Base-by-base conservation (phyloP, 2,113 vertebrate species). In the Coptodon bakossiorum region DNA sequence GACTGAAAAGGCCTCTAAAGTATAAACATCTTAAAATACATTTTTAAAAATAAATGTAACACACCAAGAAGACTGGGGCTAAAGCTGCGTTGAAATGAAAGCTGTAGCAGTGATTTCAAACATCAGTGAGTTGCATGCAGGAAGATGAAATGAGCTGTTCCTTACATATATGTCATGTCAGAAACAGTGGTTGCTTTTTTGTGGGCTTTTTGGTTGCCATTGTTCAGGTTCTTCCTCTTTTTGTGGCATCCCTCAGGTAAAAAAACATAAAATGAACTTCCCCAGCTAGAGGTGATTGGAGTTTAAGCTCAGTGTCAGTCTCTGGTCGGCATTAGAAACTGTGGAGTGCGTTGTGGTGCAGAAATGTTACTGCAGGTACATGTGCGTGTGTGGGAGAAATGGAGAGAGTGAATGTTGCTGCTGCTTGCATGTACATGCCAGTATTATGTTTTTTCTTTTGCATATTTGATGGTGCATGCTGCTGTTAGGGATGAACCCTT, bases 51-150 rank as follows among this genome's bases (percentile, higher is more conserved):
- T 16, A 71, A 43, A 71, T 71, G 66, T 71, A 24, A 0, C 38
- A 3, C 13, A 71, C 38, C 38, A 16, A 43, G n/a, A 71, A 1
- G 66, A 24, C n/a, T 0, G 36, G 66, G 3, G n/a, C 2, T 0
- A 71, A 43, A 43, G 66, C 12, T 0, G n/a, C 2, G 0, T 24
- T 43, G 40, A 73, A 27, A 48, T 48, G 0, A 29, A 76, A 29
- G 24, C 71, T 3, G 43, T 48, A 19, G 71, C 40, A 48, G 43
- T 29, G 43, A 16, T 71, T 76, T 17, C 16, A 29, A 19, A 76
- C 43, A 76, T 48, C 71, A 19, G 40, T 29, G 8, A 48, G 16
- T 6, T 45, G 13, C 4, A 5, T 27, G 38, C n/a, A 43, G 13
- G 22, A 45, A 48, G 24, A 48, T 27, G 40, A 76, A 17, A 29